Base-by-base conservation (phyloP, 2,888 invertebrate genomes). In the Fragum sueziense region DNA sequence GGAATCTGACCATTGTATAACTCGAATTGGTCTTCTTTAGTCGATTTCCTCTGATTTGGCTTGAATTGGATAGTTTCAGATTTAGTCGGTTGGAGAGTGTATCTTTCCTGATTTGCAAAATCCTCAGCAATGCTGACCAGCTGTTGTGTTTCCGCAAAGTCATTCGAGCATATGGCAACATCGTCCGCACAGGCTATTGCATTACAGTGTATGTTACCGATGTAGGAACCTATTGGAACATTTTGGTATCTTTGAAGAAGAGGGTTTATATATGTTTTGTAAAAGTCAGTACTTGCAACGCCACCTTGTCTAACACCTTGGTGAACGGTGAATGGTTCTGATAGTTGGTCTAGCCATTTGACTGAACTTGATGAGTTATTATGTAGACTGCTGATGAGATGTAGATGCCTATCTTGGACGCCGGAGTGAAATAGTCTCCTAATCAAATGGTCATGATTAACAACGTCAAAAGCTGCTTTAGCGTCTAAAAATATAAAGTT, bases 301-400 rank as follows among this genome's bases (percentile, higher is more conserved):
- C 62, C 62, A 29, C 62, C 62, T n/a, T 62, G 62, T 62, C 33
- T 62, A 4, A 62, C 33, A 11, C 62, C 62, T 34, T 62, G 62
- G 9, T 2, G 1, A 33, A 62, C 20, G 1, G 31, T 20, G 20
- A 62, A 62, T 9, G 29, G 29, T 9, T 62, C 33, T n/a, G 33
- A 31, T 31, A 14, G 4, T n/a, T 62, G 62, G 31, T 62, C 33
- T n/a, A 33, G 3, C 31, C 31, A 62, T 33, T 62, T 62, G 4
- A 62, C 34, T n/a, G n/a, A 22, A 31, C 31, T 62, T n/a, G 62
- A 11, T 33, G 62, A 7, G 7, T 31, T 1, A 33, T 29, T 20
- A 34, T 62, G 62, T 31, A 62, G 33, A 34, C 33, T 33, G 1
- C 20, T 14, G 17, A 29, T 6, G 1, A 62, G 22, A 20, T 20